Evolutionary conservation across 2,113 vertebrate species (phyloP).

Genomic region (Leptobrachium ailaonicum): DNA sequence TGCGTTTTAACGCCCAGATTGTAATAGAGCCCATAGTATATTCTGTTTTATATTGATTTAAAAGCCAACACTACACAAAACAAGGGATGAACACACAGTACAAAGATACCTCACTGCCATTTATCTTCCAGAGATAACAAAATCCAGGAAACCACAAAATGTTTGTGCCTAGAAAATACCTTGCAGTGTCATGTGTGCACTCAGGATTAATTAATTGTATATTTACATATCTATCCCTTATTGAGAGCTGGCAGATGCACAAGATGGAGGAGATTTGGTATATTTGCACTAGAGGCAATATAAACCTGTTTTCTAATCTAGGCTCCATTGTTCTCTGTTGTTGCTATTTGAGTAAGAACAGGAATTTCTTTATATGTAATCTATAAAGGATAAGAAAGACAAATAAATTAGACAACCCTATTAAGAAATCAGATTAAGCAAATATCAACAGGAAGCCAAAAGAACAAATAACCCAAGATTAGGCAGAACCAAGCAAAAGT

Average conservation of each 20-base stretch:
- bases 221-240: neutral
- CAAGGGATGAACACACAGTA: too few species aligned
- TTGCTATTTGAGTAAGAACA: neutral
- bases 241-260: too few species aligned
- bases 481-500: neutral
- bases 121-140: too few species aligned
- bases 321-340: neutral
- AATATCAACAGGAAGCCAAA: neutral
- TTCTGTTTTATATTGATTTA: too few species aligned
- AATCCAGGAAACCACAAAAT: too few species aligned
- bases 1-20: too few species aligned
- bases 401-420: neutral
- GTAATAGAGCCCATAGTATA: too few species aligned
- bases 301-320: neutral
- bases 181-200: too few species aligned
- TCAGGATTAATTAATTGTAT: neutral
- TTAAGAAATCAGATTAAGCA: conserved; percentile 1
- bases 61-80: too few species aligned
- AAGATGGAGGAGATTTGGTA: neutral
- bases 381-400: neutral
- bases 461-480: neutral
- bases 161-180: too few species aligned
- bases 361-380: neutral
- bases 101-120: too few species aligned
- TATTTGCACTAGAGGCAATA: neutral